phyloP scores from a whole-genome alignment of 1,140 invertebrate genomes.

The Dinoponera quadriceps region DNA sequence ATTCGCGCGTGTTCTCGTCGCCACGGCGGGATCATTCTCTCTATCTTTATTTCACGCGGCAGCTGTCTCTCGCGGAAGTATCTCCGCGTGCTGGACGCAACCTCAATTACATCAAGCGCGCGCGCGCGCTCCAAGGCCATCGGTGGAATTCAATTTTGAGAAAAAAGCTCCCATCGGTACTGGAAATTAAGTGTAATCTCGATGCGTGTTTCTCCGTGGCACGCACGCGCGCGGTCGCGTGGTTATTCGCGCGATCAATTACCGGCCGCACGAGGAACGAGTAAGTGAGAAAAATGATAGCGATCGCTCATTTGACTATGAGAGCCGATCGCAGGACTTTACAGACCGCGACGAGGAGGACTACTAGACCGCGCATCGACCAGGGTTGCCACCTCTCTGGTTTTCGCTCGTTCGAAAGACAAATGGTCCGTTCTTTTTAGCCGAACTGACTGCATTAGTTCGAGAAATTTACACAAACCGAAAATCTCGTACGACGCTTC shows the following conservation, averaged over 20 bases:
- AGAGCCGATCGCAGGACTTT: conserved; percentile 14
- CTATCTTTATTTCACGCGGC: conserved; percentile 2
- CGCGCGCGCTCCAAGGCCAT: conserved; percentile 27
- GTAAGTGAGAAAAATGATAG: conserved; percentile 48
- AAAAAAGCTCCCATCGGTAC: conserved; percentile 33
- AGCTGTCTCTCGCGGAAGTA: conserved; percentile 40
- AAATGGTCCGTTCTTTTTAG: too few relatives aligned
- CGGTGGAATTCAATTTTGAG: conserved; percentile 35
- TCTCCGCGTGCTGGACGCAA: conserved; percentile 22
- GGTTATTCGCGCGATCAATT: conserved; percentile 54
- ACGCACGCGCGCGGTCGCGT: conserved; percentile 35
- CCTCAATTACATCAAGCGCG: conserved; percentile 43
- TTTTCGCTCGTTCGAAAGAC: too few relatives aligned
- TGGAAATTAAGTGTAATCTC: conserved; percentile 52
- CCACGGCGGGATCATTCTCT: conserved; percentile 14
- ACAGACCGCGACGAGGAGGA: not conserved
- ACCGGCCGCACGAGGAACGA: not conserved
- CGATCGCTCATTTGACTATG: conserved; percentile 25
- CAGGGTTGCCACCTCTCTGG: too few relatives aligned
- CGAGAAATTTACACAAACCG: too few relatives aligned
- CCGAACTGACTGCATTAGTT: too few relatives aligned
- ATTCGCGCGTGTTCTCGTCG: not conserved
- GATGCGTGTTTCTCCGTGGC: not conserved
- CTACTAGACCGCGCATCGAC: too few relatives aligned
- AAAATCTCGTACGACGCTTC: too few relatives aligned